Evolutionary conservation across 2,888 invertebrate species (phyloP).

Genomic region (Gibbula magus): DNA sequence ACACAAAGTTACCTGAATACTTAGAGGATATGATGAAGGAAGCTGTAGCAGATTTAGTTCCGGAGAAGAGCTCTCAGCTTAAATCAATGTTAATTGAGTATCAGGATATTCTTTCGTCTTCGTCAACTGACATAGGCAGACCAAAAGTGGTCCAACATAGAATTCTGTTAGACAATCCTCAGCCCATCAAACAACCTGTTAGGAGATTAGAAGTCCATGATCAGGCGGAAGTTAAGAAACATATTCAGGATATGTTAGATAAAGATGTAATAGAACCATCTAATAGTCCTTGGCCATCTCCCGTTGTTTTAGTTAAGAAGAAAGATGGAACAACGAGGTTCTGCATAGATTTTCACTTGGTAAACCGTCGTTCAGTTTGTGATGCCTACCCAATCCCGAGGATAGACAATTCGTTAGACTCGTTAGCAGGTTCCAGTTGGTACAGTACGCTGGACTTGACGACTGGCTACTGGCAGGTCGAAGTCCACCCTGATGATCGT

Average conservation of each 20-base stretch:
- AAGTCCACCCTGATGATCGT: conserved; percentile 14
- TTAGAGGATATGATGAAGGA: neutral
- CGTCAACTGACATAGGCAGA: neutral
- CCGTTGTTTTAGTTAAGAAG: neutral
- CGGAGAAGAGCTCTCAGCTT: neutral
- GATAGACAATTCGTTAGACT: neutral
- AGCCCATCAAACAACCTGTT: conserved; percentile 12
- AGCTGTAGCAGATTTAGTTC: neutral
- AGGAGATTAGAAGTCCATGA: neutral
- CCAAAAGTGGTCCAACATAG: conserved; percentile 9
- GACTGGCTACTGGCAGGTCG: conserved; percentile 28
- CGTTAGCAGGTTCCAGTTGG: neutral
- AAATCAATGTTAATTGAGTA: neutral
- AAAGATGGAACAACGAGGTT: conserved; percentile 21
- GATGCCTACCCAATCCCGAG: neutral
- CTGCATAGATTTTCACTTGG: conserved; percentile 25
- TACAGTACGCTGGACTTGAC: conserved; percentile 27
- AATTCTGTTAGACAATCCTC: neutral
- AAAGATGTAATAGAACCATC: conserved; percentile 29
- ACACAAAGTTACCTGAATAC: neutral
- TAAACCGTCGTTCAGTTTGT: conserved; percentile 17
- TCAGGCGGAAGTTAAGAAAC: neutral
- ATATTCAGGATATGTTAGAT: conserved; percentile 14
- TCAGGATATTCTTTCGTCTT: neutral
- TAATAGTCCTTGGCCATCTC: conserved; percentile 30